A percentile compares a stretch with the other conserved stretches of the same genome.
phyloP scores from a whole-genome alignment of 2,113 vertebrate species.

The Nibea coibor region DNA sequence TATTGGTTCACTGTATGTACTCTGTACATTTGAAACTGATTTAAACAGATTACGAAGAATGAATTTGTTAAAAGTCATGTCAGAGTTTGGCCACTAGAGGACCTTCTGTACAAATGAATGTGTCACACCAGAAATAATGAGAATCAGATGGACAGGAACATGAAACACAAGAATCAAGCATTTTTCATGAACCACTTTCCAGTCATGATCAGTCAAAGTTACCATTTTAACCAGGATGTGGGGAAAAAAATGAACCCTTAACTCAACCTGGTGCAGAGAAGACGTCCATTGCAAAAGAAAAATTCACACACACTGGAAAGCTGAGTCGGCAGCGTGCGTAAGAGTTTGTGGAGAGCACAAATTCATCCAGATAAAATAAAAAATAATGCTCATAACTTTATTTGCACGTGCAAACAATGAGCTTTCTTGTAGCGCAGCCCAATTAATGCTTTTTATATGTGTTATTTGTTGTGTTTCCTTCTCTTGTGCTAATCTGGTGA shows the following conservation, averaged over 20 bases:
- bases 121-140: background rate
- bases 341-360: no score
- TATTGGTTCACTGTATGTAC: no score
- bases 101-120: constrained; percentile 50
- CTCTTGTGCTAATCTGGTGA: background rate
- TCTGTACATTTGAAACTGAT: no score
- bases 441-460: background rate
- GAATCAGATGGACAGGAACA: background rate
- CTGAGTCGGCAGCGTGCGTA: no score
- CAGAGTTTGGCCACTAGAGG: constrained; percentile 66
- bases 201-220: background rate
- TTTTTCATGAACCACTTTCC: background rate
- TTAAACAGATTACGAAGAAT: background rate
- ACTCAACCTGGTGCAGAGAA: background rate
- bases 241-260: background rate
- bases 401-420: background rate
- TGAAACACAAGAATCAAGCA: background rate
- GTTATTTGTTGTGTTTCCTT: background rate
- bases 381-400: no score
- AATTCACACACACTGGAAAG: no score
- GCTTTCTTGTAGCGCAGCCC: background rate
- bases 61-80: background rate
- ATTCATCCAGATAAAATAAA: no score
- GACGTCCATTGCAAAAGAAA: no score
- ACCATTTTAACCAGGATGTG: background rate